Evolutionary conservation across 2,797 vertebrate species (phyloP), one percentile per base, ranked within the genome.

Genomic region (Streptopelia turtur): DNA sequence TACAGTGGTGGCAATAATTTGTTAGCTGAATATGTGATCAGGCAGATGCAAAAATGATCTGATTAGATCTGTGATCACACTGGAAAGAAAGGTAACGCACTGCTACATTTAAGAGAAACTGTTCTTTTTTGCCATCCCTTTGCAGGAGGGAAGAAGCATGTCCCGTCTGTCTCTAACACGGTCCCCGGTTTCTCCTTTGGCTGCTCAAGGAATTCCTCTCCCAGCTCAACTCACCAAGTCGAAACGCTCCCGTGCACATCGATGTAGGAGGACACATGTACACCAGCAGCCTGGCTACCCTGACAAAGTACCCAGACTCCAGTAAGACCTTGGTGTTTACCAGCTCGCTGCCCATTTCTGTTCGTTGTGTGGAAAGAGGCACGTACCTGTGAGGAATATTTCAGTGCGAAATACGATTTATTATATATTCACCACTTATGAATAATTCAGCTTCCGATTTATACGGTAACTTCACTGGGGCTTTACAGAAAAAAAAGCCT

Each of bases 261-360:
- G 99, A 99, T 39, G 99, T 99, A 68, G 99, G 99, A 14, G 99
- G 99, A 81, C 99, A 99, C 98, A 99, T 99, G 99, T 99, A 99
- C 95, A 99, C 99, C 97, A 99, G 99, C 98, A 99, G 99, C 97
- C 98, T 99, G 94, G 99, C 99, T 56, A 99, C 99, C 21, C 98
- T 99, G 81, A 99, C 99, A 92, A 99, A 99, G 97, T 99, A 99
- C 98, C 99, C 99, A 2, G 99, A 99, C 97, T 99, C 99, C 93
- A 99, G 99, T 99, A 99, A 98, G 98, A 56, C 33, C 65, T n/a
- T 1, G 50, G 22, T 3, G 9, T 8, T 53, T 35, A 27, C 82
- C 21, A 49, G 9, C 87, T 50, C 0, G 0, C 87, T 60, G 76
- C 74, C 57, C 13, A 0, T 4, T 30, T 39, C 72, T 60, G 53